These are phyloP conservation scores for Andrena chrysosceles DNA, from an alignment of 2,888 invertebrate species.

Conservation along the genomic window DNA sequence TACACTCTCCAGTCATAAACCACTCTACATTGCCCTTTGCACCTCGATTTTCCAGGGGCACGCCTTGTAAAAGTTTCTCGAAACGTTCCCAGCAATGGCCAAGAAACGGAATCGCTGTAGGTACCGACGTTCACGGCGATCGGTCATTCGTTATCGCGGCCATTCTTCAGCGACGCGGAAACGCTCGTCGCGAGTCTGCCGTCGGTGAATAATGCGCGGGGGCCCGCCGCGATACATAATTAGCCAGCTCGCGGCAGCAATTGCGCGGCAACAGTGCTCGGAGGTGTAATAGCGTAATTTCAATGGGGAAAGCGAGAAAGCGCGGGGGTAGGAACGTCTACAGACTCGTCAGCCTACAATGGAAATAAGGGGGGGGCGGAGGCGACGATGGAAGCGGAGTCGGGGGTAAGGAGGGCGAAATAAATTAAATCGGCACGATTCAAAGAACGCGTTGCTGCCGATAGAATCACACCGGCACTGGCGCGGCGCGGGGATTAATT, in stretches of 20 bases:
- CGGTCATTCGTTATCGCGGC: slow-evolving; percentile 31
- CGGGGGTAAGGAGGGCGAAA: slow-evolving; percentile 27
- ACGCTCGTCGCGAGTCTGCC: slow-evolving; percentile 3
- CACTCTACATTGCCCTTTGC: too few species aligned
- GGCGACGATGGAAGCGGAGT: background rate
- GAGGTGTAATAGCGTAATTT: slow-evolving; percentile 19
- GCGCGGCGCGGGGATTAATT: slow-evolving; percentile 65
- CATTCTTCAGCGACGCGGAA: slow-evolving; percentile 8
- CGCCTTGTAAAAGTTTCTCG: background rate
- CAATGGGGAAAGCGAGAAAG: background rate
- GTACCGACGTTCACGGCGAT: slow-evolving; percentile 21
- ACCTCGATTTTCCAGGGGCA: too few species aligned
- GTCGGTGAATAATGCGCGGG: slow-evolving; percentile 20
- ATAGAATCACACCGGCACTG: slow-evolving; percentile 44
- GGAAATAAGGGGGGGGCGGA: slow-evolving; percentile 9
- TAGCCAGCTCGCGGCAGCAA: slow-evolving; percentile 16
- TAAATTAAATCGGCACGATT: slow-evolving; percentile 63
- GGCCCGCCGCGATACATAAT: slow-evolving; percentile 25
- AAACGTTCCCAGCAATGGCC: slow-evolving; percentile 5
- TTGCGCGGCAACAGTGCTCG: slow-evolving; percentile 17
- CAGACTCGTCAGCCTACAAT: slow-evolving; percentile 21
- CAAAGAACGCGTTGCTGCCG: slow-evolving; percentile 59
- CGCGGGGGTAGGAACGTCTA: slow-evolving; percentile 16
- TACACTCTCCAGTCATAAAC: too few species aligned
- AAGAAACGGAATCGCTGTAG: background rate